Evolutionary conservation across 2,113 vertebrate species (phyloP).

Genomic region (Montifringilla adamsi): DNA sequence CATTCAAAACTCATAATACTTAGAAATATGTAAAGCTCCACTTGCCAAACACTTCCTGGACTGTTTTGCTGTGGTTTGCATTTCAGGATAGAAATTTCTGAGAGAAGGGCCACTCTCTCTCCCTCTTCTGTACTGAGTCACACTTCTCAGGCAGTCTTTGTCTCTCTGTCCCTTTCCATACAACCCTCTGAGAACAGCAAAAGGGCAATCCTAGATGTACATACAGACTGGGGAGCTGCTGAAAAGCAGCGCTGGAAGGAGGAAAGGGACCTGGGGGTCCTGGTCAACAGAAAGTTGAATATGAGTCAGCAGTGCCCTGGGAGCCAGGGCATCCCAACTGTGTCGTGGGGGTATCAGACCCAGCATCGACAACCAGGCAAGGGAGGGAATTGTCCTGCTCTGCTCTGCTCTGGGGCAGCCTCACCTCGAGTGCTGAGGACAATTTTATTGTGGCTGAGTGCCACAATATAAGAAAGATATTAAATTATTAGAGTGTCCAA

Average conservation of each 20-base stretch:
- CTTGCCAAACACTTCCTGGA: background rate
- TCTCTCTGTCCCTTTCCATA: background rate
- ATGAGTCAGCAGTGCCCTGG: background rate
- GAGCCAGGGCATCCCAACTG: rapidly evolving
- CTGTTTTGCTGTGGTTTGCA: background rate
- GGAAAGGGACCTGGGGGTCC: background rate
- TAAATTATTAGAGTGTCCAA: background rate
- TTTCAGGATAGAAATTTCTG: background rate
- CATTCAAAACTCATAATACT: background rate
- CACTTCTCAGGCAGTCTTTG: background rate
- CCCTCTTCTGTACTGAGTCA: background rate
- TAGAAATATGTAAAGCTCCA: background rate
- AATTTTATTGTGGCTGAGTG: background rate
- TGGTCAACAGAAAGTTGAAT: background rate
- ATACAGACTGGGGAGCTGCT: background rate
- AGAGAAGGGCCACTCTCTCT: background rate
- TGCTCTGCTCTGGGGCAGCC: background rate
- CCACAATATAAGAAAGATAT: background rate
- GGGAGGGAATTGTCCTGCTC: background rate
- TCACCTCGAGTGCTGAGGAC: background rate
- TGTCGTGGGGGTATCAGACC: background rate
- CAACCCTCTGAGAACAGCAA: background rate
- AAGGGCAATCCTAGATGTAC: background rate
- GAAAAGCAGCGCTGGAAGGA: background rate
- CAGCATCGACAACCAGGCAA: rapidly evolving